A percentile compares a stretch with the other conserved stretches of the same genome.
These are phyloP conservation scores for Gortyna flavago DNA, from an alignment of 2,888 invertebrate species.

Conservation along the genomic window DNA sequence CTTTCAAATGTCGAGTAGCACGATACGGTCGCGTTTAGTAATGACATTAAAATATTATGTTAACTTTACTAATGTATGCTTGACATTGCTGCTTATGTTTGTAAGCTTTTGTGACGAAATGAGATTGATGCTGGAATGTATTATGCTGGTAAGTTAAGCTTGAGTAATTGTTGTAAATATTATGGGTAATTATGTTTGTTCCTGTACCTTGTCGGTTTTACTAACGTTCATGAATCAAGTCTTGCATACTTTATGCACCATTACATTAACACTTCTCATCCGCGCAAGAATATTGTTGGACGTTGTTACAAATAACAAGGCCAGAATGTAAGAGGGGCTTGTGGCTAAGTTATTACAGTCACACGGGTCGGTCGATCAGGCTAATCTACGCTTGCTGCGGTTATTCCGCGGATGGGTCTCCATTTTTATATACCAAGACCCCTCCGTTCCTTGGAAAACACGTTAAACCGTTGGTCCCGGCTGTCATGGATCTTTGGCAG, in stretches of 20 bases:
- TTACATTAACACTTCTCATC: not conserved
- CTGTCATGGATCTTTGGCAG: no score
- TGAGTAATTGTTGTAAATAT: slow-evolving; percentile 9
- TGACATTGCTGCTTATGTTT: slow-evolving; percentile 34
- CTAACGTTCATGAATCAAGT: not conserved
- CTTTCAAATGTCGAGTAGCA: slow-evolving; percentile 44
- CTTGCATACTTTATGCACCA: not conserved
- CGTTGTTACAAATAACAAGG: not conserved
- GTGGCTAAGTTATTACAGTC: no score
- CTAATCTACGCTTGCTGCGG: no score
- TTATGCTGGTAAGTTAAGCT: not conserved
- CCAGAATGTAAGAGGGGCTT: not conserved
- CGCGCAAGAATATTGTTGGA: not conserved
- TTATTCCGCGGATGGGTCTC: no score
- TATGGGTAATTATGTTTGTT: not conserved
- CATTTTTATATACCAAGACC: no score
- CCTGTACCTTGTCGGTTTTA: not conserved
- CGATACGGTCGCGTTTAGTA: slow-evolving; percentile 47
- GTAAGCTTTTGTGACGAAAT: slow-evolving; percentile 4
- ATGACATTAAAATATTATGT: slow-evolving; percentile 61
- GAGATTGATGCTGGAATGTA: slow-evolving; percentile 21
- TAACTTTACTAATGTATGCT: slow-evolving; percentile 41
- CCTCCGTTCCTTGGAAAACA: no score
- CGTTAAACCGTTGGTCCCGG: not conserved
- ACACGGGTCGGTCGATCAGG: no score